Evolutionary conservation across 2,113 vertebrate species (phyloP).

Genomic region (Dicentrarchus labrax): DNA sequence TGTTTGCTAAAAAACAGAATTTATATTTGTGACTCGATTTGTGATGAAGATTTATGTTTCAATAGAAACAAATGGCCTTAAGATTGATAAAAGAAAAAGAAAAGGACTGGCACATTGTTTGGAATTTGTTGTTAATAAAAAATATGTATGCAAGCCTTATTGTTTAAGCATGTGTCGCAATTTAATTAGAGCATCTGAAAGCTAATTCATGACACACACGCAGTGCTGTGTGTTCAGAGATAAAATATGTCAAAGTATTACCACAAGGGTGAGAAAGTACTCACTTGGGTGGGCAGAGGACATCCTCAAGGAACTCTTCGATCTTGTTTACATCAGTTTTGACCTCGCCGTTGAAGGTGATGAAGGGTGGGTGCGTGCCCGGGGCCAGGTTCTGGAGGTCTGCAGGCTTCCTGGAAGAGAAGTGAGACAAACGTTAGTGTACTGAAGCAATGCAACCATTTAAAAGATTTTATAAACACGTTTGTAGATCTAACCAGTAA

Average conservation of each 20-base stretch:
- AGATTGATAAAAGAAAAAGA: not conserved
- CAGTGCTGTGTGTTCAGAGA: not conserved
- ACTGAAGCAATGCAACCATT: not conserved
- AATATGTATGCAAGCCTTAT: not conserved
- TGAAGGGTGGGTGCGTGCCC: slow-evolving; percentile 97
- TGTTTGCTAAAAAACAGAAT: no score
- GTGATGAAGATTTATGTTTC: not conserved
- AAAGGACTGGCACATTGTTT: not conserved
- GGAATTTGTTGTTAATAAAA: not conserved
- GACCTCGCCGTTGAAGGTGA: slow-evolving; percentile 97
- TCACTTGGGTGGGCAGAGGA: slow-evolving; percentile 97
- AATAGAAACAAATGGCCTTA: not conserved
- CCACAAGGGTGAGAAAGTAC: slow-evolving; percentile 60
- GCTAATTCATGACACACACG: not conserved
- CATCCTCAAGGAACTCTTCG: slow-evolving; percentile 98
- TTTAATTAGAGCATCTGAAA: not conserved
- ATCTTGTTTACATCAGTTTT: slow-evolving; percentile 99
- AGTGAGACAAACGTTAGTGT: not conserved
- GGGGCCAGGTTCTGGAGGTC: slow-evolving; percentile 99
- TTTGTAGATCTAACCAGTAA: not conserved
- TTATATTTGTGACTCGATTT: not conserved
- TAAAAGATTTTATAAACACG: not conserved
- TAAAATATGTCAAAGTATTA: not conserved
- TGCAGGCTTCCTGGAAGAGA: slow-evolving; percentile 92
- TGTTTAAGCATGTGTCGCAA: not conserved